Base-by-base conservation (phyloP, 2,888 invertebrate species). In the Synergus umbraculus region DNA sequence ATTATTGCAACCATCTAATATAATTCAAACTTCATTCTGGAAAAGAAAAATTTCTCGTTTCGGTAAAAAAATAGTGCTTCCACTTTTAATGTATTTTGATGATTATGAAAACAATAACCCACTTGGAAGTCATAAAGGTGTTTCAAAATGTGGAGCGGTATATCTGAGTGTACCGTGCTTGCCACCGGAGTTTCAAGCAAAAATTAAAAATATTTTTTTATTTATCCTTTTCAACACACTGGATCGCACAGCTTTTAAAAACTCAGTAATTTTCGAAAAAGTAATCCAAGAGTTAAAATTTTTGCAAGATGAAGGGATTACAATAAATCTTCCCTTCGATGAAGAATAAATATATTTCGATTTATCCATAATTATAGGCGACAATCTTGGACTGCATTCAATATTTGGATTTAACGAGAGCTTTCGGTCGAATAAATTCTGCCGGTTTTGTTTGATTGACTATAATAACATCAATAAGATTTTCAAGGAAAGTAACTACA, bases 61-160 rank as follows among this genome's bases (percentile, higher is more conserved):
- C 66, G 43, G 22, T 1, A 44, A 82, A 37, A 80, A 84, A 79
- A 80, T 81, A 9, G 78, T 84, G 18, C 69, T 87, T 22, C 83
- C 86, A 9, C 12, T 84, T 18, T 81, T 84, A 49, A 41, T 86
- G 9, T 86, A 82, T 69, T 85, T 76, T 66, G 84, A 87, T 76
- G 86, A 86, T 78, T 86, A 82, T 44, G 86, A 87, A 64, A 84
- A 60, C 1, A 85, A 85, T 77, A 85, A 85, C 76, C 83, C 82
- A 3, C 66, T 83, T 5, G 83, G 81, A 22, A 78, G 77, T 66
- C 83, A 85, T 64, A 83, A 82, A 44, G 83, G 82, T 10, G 79
- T 86, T n/a, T 46, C 78, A 22, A 87, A 86, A 79, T 84, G 84
- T 67, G 85, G 84, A 12, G 86, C 83, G 7, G 77, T 86, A 5